A percentile compares a stretch with the other conserved stretches of the same genome.
Evolutionary conservation across 2,797 vertebrate genomes (phyloP).

Genomic region (Spheniscus humboldti): DNA sequence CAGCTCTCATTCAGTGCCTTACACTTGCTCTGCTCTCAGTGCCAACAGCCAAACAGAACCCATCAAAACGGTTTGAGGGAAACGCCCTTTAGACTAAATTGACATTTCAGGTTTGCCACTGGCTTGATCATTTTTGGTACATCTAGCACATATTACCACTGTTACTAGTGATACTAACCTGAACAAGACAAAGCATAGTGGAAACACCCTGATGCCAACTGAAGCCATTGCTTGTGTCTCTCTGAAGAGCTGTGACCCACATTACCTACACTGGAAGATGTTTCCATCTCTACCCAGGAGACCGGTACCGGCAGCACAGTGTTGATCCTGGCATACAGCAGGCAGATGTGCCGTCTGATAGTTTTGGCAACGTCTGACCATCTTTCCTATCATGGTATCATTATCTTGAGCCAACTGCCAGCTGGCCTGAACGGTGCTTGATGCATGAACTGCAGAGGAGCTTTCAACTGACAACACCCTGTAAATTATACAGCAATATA

Average conservation of each 20-base stretch:
- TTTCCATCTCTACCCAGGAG: background rate
- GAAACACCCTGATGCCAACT: background rate
- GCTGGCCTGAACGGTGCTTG: background rate
- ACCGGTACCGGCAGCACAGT: background rate
- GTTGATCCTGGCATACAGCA: background rate
- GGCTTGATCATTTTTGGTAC: background rate
- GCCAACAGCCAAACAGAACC: background rate
- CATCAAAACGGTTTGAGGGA: background rate
- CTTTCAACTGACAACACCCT: constrained; percentile 11
- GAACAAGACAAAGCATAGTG: background rate
- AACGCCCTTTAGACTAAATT: background rate
- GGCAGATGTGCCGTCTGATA: background rate
- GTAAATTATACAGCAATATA: background rate
- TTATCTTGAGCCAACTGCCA: background rate
- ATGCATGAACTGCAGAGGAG: background rate
- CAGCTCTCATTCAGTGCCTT: background rate
- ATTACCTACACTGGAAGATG: background rate
- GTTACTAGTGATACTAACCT: background rate
- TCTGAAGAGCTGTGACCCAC: background rate
- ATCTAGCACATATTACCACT: background rate
- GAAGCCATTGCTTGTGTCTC: background rate
- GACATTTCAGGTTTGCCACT: background rate
- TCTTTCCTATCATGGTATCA: background rate
- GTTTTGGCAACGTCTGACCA: background rate
- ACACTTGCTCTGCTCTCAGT: background rate